Evolutionary conservation across 2,113 vertebrate genomes (phyloP).

Genomic region (Chaetodon trifascialis): DNA sequence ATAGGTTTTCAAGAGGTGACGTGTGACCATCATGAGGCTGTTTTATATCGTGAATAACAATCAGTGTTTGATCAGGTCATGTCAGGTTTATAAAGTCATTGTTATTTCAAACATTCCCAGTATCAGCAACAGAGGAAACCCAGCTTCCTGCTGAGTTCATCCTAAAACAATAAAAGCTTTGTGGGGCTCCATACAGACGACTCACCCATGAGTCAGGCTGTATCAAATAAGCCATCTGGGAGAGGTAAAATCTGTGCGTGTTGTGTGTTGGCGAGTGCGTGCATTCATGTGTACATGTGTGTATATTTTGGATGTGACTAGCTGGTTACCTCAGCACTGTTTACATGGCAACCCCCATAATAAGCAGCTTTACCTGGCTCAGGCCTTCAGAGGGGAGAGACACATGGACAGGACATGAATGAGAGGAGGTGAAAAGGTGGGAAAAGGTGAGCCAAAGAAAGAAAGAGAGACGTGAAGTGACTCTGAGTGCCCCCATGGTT

Average conservation of each 20-base stretch:
- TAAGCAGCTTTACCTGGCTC: constrained; percentile 53
- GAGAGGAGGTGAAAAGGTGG: constrained; percentile 14
- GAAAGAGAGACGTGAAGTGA: constrained; percentile 4
- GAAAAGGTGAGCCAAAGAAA: constrained; percentile 38
- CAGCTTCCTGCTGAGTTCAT: constrained; percentile 67
- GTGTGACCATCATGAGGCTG: background rate
- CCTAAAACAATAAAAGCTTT: constrained; percentile 65
- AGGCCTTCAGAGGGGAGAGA: constrained; percentile 18
- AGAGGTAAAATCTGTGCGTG: constrained; percentile 25
- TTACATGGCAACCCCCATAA: constrained; percentile 75
- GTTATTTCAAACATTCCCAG: constrained; percentile 51
- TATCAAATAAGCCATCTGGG: constrained; percentile 62
- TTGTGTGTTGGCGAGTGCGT: constrained; percentile 1
- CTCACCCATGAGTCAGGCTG: constrained; percentile 56
- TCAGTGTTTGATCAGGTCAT: background rate
- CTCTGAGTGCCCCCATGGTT: background rate
- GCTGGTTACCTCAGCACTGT: constrained; percentile 58
- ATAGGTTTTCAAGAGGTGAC: background rate
- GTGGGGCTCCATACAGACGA: constrained; percentile 41
- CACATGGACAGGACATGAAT: constrained; percentile 17
- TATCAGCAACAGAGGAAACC: constrained; percentile 59
- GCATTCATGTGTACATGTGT: constrained; percentile 21
- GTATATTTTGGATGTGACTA: constrained; percentile 52
- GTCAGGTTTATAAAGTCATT: constrained; percentile 23
- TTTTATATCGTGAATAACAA: background rate